Evolutionary conservation across 2,797 vertebrate species (phyloP).

Genomic region (Tenualosa ilisha): DNA sequence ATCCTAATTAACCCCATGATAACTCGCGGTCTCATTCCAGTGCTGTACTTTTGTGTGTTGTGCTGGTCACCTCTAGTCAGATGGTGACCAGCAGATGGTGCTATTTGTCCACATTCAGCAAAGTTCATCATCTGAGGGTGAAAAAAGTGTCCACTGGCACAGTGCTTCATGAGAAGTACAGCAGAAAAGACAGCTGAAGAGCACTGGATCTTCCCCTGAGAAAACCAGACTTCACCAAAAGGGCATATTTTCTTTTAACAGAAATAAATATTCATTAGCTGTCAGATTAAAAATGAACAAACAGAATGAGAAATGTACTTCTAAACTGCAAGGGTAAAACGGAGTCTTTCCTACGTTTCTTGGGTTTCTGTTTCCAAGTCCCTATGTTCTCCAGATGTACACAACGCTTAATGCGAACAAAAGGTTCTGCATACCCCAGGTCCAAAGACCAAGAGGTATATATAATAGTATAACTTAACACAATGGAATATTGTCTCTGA

Average conservation of each 20-base stretch:
- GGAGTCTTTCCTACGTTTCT: too few relatives aligned
- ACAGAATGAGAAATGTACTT: background rate
- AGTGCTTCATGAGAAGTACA: background rate
- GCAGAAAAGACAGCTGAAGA: background rate
- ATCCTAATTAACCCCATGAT: conserved; percentile 56
- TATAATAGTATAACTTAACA: too few relatives aligned
- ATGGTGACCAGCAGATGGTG: conserved; percentile 49
- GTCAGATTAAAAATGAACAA: background rate
- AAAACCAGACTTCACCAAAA: background rate
- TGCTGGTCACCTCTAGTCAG: too few relatives aligned
- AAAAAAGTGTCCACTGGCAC: conserved; percentile 31
- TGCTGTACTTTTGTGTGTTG: too few relatives aligned
- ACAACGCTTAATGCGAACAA: too few relatives aligned
- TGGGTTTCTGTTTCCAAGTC: too few relatives aligned
- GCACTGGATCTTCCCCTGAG: background rate
- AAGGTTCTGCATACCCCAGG: too few relatives aligned
- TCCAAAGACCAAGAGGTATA: too few relatives aligned
- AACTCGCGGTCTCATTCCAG: too few relatives aligned
- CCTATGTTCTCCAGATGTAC: too few relatives aligned
- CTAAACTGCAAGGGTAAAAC: background rate
- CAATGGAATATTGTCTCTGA: too few relatives aligned
- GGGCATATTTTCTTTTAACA: background rate
- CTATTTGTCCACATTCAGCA: conserved; percentile 31
- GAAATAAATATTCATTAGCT: background rate
- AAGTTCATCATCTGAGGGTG: background rate